Percentiles rank a stretch among this genome's conserved stretches.
Evolutionary conservation across 2,888 invertebrate species (phyloP).

Genomic region (Callimorpha dominula): DNA sequence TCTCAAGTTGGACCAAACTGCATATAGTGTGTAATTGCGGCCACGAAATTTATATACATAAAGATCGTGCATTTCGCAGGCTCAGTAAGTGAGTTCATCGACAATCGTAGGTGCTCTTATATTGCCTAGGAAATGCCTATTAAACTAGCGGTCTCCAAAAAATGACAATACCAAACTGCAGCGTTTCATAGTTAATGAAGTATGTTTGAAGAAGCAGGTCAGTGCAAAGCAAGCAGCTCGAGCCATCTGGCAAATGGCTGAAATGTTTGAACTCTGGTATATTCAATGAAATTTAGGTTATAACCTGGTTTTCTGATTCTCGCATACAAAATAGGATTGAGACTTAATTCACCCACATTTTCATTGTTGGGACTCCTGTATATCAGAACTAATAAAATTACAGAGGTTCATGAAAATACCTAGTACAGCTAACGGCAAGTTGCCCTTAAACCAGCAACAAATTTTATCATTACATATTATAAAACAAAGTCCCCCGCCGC

Average conservation of each 20-base stretch:
- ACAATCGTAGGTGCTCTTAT: too few relatives aligned
- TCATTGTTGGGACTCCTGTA: constrained; percentile 7
- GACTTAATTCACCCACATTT: not conserved
- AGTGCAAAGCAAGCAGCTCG: not conserved
- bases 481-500: too few relatives aligned
- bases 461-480: too few relatives aligned
- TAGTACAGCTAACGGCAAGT: too few relatives aligned
- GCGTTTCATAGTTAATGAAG: not conserved
- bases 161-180: not conserved
- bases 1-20: too few relatives aligned
- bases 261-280: constrained; percentile 10
- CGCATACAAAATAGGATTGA: not conserved
- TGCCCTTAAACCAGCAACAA: too few relatives aligned
- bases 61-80: too few relatives aligned
- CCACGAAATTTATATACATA: too few relatives aligned
- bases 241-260: constrained; percentile 35
- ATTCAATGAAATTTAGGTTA: constrained; percentile 26
- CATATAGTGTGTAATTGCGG: too few relatives aligned
- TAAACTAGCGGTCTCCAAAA: not conserved
- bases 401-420: too few relatives aligned
- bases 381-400: too few relatives aligned
- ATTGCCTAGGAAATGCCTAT: not conserved
- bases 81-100: too few relatives aligned
- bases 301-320: constrained; percentile 10
- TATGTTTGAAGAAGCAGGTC: not conserved